Evolutionary conservation across 1,140 invertebrate species (phyloP).

Genomic region (Lordiphosa stackelbergi): DNA sequence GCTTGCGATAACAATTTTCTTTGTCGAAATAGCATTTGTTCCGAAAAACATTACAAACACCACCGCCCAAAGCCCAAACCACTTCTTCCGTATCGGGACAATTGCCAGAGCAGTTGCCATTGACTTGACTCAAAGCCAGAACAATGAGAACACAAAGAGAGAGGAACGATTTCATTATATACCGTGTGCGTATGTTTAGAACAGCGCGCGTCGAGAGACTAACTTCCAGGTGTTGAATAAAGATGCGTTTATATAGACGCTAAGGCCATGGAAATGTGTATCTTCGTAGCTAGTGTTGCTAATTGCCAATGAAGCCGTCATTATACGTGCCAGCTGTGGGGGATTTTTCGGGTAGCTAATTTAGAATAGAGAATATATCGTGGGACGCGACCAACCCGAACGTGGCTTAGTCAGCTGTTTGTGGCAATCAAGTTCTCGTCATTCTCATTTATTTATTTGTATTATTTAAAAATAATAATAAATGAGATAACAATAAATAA

Average conservation of each 20-base stretch:
- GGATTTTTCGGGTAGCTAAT: slow-evolving; percentile 15
- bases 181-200: not conserved
- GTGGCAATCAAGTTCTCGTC: slow-evolving; percentile 17
- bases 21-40: slow-evolving; percentile 54
- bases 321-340: slow-evolving; percentile 6
- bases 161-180: slow-evolving; percentile 35
- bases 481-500: too few species aligned
- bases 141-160: slow-evolving; percentile 15
- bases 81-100: slow-evolving; percentile 58
- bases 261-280: slow-evolving; percentile 3
- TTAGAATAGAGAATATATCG: slow-evolving; percentile 2
- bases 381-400: slow-evolving; percentile 27
- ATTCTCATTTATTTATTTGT: too few species aligned
- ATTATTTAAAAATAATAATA: too few species aligned
- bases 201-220: slow-evolving; percentile 7
- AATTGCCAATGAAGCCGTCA: slow-evolving; percentile 2
- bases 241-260: slow-evolving; percentile 21
- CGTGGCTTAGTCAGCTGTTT: slow-evolving; percentile 30
- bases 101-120: slow-evolving; percentile 24
- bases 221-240: not conserved
- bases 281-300: not conserved
- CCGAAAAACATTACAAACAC: slow-evolving; percentile 39
- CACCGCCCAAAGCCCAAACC: slow-evolving; percentile 43
- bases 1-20: slow-evolving; percentile 39
- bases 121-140: slow-evolving; percentile 34